Evolutionary conservation across 2,888 invertebrate species (phyloP).

Genomic region (Terebella lapidaria): DNA sequence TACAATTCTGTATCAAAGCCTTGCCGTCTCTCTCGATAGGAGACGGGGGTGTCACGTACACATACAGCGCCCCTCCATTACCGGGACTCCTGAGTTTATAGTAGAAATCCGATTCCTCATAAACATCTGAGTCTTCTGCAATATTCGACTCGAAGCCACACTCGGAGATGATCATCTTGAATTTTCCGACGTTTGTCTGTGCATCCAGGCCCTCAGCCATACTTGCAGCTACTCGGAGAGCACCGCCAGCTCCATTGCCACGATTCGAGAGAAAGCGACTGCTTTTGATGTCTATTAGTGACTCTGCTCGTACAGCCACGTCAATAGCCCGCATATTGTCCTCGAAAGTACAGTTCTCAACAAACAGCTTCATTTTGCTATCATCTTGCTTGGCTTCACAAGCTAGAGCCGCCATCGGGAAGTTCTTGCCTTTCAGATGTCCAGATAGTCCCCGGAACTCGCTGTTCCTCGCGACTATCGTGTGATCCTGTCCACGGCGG

Average conservation of each 20-base stretch:
- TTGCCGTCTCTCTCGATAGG: background rate
- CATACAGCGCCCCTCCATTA: conserved; percentile 14
- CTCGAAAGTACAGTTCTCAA: background rate
- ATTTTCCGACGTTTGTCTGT: background rate
- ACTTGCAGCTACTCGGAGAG: conserved; percentile 10
- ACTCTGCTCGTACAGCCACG: conserved; percentile 3
- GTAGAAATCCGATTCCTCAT: background rate
- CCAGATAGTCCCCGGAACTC: too few species aligned
- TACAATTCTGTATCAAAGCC: conserved; percentile 7
- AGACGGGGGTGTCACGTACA: conserved; percentile 1
- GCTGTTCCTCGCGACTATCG: too few species aligned
- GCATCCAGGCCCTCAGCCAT: conserved; percentile 1
- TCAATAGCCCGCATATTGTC: conserved; percentile 7
- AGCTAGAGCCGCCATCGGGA: too few species aligned
- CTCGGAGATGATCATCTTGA: background rate
- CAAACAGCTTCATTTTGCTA: background rate
- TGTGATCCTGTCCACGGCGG: too few species aligned
- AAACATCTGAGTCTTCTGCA: background rate
- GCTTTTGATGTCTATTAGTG: background rate
- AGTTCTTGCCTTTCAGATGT: too few species aligned
- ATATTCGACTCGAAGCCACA: conserved; percentile 6
- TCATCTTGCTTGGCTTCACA: too few species aligned
- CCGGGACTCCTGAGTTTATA: conserved; percentile 4
- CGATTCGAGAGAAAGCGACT: conserved; percentile 9
- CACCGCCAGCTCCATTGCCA: conserved; percentile 16